A percentile compares a stretch with the other conserved stretches of the same genome.
phyloP scores from a whole-genome alignment of 2,888 invertebrate species.

The Anodontia alba region DNA sequence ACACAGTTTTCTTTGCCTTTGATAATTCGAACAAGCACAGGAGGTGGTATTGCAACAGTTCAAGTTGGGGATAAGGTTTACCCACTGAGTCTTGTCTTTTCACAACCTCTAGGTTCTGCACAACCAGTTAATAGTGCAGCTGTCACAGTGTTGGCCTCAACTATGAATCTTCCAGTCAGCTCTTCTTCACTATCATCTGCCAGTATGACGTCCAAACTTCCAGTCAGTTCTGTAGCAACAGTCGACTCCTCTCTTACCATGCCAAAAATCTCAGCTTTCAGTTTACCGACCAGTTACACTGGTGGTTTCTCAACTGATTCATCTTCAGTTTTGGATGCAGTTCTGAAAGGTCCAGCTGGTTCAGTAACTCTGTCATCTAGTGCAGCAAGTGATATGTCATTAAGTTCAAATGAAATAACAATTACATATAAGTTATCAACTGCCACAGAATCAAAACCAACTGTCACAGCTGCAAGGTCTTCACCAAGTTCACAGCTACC shows the following conservation, averaged over 20 bases:
- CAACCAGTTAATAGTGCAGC: background rate
- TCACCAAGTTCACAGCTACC: too few relatives aligned
- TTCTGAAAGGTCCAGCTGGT: too few relatives aligned
- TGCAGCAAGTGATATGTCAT: too few relatives aligned
- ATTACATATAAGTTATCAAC: too few relatives aligned
- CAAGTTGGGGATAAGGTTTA: conserved; percentile 3
- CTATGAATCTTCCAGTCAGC: background rate
- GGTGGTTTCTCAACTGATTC: background rate
- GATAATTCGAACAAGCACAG: background rate
- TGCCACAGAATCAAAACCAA: too few relatives aligned
- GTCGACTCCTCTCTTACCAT: too few relatives aligned
- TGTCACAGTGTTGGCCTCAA: background rate
- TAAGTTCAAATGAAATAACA: too few relatives aligned
- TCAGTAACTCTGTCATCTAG: too few relatives aligned
- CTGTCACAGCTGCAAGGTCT: too few relatives aligned
- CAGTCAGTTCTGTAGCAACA: background rate
- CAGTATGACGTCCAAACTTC: background rate
- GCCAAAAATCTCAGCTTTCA: too few relatives aligned
- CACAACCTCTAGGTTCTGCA: background rate
- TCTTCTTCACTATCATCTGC: background rate
- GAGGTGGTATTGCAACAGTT: conserved; percentile 3
- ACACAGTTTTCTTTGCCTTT: background rate
- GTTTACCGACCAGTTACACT: too few relatives aligned
- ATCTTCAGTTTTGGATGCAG: background rate
- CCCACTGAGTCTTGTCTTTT: background rate